A percentile compares a stretch with the other conserved stretches of the same genome.
phyloP scores from a whole-genome alignment of 2,888 invertebrate genomes.

The Leucania comma region DNA sequence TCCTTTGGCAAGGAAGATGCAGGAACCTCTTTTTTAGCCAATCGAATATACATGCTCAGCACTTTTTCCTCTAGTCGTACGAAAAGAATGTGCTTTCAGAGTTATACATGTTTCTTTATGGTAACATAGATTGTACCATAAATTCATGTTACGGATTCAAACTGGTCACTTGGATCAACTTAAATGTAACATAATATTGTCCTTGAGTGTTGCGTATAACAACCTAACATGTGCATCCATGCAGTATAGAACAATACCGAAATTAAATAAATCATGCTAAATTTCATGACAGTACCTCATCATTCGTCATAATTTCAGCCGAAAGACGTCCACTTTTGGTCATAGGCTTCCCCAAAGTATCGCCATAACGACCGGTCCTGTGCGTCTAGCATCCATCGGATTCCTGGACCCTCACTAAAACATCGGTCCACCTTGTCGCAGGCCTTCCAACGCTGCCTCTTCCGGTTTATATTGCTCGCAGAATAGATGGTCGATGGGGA shows the following conservation, averaged over 20 bases:
- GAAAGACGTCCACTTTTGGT: no score
- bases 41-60: not conserved
- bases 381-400: no score
- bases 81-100: not conserved
- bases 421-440: no score
- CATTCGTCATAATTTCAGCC: no score
- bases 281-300: no score
- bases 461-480: no score
- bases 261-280: not conserved
- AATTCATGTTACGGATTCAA: not conserved
- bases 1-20: constrained; percentile 22
- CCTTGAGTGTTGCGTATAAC: not conserved
- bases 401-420: no score
- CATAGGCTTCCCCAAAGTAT: no score
- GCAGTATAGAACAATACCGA: not conserved
- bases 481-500: no score
- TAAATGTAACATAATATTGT: not conserved
- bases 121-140: not conserved
- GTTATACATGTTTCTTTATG: not conserved
- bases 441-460: no score
- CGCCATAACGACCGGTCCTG: no score
- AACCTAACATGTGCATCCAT: not conserved
- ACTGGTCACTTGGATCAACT: no score
- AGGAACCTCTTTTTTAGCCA: constrained; percentile 8
- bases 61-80: not conserved